Percentiles rank a stretch among this genome's conserved stretches.
These are phyloP conservation scores for Oasisia sp. DNA, from an alignment of 2,888 invertebrate species.

Conservation along the genomic window DNA sequence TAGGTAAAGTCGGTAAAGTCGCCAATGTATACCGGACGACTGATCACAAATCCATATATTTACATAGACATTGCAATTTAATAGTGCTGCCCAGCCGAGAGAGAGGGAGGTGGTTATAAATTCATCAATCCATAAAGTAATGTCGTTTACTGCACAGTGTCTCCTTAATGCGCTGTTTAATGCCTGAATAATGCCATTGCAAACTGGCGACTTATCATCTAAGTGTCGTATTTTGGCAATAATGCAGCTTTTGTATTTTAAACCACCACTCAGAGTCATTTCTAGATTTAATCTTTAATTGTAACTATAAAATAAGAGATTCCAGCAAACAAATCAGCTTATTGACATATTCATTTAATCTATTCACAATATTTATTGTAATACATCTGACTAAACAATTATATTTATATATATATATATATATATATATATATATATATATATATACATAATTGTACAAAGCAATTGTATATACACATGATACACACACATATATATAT, in stretches of 20 bases:
- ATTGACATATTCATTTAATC: neutral
- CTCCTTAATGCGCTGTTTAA: neutral
- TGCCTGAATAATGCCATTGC: neutral
- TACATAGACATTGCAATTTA: neutral
- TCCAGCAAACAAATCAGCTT: neutral
- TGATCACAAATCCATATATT: neutral
- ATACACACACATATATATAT: too few relatives aligned
- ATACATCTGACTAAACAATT: neutral
- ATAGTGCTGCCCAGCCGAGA: neutral
- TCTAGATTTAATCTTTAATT: too few relatives aligned
- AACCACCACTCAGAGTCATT: neutral
- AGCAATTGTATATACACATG: too few relatives aligned
- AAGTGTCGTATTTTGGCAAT: neutral
- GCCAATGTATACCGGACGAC: neutral
- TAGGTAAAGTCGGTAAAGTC: too few relatives aligned
- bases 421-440: too few relatives aligned
- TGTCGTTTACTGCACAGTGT: neutral
- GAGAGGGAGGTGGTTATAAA: neutral
- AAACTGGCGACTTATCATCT: neutral
- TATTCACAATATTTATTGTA: neutral
- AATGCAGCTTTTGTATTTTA: neutral
- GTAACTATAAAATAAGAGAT: too few relatives aligned
- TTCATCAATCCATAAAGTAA: neutral
- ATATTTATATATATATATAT: neutral
- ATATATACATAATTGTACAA: too few relatives aligned